Conservation (phyloP, 2,888 invertebrate species). For the Ptychoptera contaminata region DNA sequence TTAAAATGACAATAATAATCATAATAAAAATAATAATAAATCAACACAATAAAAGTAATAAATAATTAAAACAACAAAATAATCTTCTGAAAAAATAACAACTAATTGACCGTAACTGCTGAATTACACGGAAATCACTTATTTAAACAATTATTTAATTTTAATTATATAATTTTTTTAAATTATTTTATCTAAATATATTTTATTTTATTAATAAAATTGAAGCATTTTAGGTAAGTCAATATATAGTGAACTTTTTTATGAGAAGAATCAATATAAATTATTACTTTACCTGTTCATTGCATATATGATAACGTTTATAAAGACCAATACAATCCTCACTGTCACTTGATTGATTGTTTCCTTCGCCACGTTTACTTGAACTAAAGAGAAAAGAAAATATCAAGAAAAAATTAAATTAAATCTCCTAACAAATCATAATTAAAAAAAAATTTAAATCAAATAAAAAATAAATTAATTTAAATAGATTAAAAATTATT, state of each 20-base stretch:
- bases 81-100: slow-evolving; percentile 1
- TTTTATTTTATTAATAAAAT: no score
- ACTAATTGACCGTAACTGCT: not conserved
- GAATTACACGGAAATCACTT: not conserved
- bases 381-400: slow-evolving; percentile 15
- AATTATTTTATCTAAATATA: no score
- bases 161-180: no score
- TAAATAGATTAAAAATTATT: no score
- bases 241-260: slow-evolving; percentile 1
- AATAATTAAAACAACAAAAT: slow-evolving; percentile 1
- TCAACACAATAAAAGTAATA: slow-evolving; percentile 1
- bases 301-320: slow-evolving; percentile 66
- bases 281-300: slow-evolving; percentile 45
- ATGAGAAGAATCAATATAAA: not conserved
- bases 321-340: slow-evolving; percentile 55
- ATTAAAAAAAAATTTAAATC: no score
- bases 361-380: slow-evolving; percentile 5
- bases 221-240: not conserved
- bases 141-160: no score
- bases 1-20: not conserved
- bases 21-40: slow-evolving; percentile 1
- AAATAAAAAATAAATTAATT: no score
- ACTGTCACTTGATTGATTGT: slow-evolving; percentile 19
- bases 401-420: no score
- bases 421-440: no score